These are phyloP conservation scores for Picathartes gymnocephalus DNA, from an alignment of 2,113 vertebrate species.

Conservation along the genomic window DNA sequence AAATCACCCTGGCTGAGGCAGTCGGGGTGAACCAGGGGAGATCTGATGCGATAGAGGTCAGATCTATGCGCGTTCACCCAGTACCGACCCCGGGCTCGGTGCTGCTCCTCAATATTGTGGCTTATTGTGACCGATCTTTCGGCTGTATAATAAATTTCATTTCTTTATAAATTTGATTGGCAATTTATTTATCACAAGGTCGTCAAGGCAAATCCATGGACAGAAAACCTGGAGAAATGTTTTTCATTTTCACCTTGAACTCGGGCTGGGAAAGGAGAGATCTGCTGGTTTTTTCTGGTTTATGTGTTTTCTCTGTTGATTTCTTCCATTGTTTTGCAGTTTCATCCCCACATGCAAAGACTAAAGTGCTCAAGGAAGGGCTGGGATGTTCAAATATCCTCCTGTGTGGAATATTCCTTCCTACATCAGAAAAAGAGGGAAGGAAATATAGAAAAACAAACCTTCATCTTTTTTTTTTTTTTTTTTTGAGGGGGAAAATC, in stretches of 20 bases:
- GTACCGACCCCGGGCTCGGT: no score
- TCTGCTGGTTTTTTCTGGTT: neutral
- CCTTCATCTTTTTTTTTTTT: neutral
- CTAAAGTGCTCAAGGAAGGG: neutral
- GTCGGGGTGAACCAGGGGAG: no score
- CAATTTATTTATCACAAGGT: no score
- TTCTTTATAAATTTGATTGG: no score
- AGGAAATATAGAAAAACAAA: neutral
- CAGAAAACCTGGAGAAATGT: neutral
- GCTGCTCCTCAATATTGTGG: no score
- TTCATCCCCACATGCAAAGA: fast-evolving
- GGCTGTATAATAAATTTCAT: no score
- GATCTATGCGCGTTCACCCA: no score
- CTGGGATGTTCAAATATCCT: neutral
- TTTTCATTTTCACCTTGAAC: neutral
- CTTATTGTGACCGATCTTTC: no score
- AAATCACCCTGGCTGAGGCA: no score
- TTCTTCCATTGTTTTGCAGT: neutral
- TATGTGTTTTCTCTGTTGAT: neutral
- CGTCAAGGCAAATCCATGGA: neutral
- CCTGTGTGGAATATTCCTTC: neutral
- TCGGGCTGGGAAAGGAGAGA: neutral
- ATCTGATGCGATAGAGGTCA: no score
- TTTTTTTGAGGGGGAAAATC: neutral
- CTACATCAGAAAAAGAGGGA: neutral